Evolutionary conservation across 2,113 vertebrate genomes (phyloP).

Genomic region (Onychorhynchus coronatus): DNA sequence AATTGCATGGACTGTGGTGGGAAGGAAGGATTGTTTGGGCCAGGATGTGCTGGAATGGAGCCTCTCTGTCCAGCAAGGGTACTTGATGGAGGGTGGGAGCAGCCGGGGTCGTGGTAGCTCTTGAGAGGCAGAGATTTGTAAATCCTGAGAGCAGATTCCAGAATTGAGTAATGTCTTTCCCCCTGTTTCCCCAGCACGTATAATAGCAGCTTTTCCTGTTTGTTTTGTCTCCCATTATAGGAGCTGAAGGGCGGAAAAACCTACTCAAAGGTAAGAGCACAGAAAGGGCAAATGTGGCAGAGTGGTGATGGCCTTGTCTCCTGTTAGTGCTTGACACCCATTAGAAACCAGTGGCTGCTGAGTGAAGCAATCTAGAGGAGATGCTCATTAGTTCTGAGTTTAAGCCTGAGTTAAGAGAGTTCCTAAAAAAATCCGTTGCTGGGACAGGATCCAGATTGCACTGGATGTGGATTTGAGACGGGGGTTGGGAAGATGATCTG

Average conservation of each 20-base stretch:
- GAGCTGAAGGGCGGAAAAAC: constrained; percentile 98
- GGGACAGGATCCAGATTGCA: constrained; percentile 33
- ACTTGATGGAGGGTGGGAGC: background rate
- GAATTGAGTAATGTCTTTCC: background rate
- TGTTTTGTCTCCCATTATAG: constrained; percentile 80
- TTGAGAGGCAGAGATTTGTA: background rate
- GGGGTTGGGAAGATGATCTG: constrained; percentile 44
- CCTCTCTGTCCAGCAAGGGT: background rate
- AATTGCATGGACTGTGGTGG: background rate
- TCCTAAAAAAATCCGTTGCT: background rate
- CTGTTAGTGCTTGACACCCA: background rate
- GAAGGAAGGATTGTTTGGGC: background rate
- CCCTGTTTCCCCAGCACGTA: background rate
- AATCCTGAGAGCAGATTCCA: background rate
- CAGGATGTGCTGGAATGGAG: background rate
- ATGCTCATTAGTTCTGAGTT: background rate
- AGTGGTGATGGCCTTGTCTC: background rate
- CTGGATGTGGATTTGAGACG: constrained; percentile 20
- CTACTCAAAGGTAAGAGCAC: constrained; percentile 90
- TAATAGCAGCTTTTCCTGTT: constrained; percentile 48
- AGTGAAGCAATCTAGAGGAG: background rate
- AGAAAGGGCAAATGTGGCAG: background rate
- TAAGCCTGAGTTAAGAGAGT: background rate
- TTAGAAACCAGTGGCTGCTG: background rate
- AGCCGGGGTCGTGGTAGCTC: background rate